Percentiles rank a stretch among this genome's conserved stretches.
Conservation (phyloP, 2,888 invertebrate species). For the Dasypogon diadema region DNA sequence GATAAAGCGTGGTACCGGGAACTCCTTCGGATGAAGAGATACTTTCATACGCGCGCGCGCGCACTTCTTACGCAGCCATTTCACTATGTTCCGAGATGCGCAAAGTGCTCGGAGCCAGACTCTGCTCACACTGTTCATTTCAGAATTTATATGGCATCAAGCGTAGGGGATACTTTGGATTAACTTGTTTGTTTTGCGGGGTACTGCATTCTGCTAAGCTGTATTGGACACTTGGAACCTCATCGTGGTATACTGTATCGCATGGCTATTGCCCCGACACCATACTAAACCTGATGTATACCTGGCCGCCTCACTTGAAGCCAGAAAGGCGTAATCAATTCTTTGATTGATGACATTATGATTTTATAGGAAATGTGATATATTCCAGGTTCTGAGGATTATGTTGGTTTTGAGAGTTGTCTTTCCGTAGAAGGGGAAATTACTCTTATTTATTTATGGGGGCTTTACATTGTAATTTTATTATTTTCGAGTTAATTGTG, state of each 20-base stretch:
- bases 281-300: not conserved
- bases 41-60: conserved; percentile 12
- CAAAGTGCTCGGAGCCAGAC: conserved; percentile 15
- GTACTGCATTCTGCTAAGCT: not conserved
- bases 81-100: not conserved
- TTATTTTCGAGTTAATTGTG: conserved; percentile 33
- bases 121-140: conserved; percentile 15
- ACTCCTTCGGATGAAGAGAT: conserved; percentile 23
- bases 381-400: conserved; percentile 53
- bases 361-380: conserved; percentile 51
- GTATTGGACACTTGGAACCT: not conserved
- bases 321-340: conserved; percentile 49
- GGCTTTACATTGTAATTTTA: conserved; percentile 24
- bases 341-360: conserved; percentile 50
- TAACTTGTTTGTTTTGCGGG: conserved; percentile 46
- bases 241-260: not conserved
- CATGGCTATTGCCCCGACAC: not conserved
- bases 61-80: conserved; percentile 43
- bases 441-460: conserved; percentile 38
- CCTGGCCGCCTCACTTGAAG: conserved; percentile 16
- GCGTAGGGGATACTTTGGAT: conserved; percentile 39
- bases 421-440: conserved; percentile 34
- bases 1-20: not conserved
- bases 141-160: conserved; percentile 38
- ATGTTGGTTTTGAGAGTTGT: conserved; percentile 61